Percentiles rank a stretch among this genome's conserved stretches.
Evolutionary conservation across 1,140 invertebrate genomes (phyloP).

Genomic region (Drosophila setifemur): DNA sequence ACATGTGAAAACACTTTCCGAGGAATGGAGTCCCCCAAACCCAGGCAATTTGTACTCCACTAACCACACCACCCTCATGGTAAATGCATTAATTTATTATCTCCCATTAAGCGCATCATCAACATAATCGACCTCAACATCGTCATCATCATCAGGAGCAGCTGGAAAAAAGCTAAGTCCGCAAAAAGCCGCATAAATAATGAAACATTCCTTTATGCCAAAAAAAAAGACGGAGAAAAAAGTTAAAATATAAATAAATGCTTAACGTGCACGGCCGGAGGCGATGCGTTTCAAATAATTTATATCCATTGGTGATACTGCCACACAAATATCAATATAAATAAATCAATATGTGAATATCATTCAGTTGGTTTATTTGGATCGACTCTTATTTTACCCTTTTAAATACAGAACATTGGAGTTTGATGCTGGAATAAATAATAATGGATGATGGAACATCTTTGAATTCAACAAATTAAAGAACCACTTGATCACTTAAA

Average conservation of each 20-base stretch:
- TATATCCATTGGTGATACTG: slow-evolving; percentile 1
- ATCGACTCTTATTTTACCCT: not conserved
- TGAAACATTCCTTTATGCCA: slow-evolving; percentile 47
- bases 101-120: slow-evolving; percentile 46
- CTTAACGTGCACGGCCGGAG: slow-evolving; percentile 36
- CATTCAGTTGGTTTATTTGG: not conserved
- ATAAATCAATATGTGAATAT: slow-evolving; percentile 12
- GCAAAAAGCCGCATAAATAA: slow-evolving; percentile 64
- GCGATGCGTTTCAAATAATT: slow-evolving; percentile 48
- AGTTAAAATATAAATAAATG: slow-evolving; percentile 57
- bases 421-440: too few relatives aligned
- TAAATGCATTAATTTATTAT: slow-evolving; percentile 49
- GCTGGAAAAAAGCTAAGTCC: slow-evolving; percentile 24
- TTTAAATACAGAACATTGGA: not conserved
- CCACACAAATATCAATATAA: slow-evolving; percentile 6
- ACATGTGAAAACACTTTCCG: slow-evolving; percentile 10
- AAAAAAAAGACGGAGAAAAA: slow-evolving; percentile 16
- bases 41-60: not conserved
- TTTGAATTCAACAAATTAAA: too few relatives aligned
- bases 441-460: too few relatives aligned
- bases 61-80: not conserved
- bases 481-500: too few relatives aligned
- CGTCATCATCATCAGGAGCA: slow-evolving; percentile 19
- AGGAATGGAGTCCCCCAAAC: not conserved
- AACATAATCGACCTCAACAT: slow-evolving; percentile 32